phyloP scores from a whole-genome alignment of 2,797 vertebrate genomes.

The Carcharodon carcharias region DNA sequence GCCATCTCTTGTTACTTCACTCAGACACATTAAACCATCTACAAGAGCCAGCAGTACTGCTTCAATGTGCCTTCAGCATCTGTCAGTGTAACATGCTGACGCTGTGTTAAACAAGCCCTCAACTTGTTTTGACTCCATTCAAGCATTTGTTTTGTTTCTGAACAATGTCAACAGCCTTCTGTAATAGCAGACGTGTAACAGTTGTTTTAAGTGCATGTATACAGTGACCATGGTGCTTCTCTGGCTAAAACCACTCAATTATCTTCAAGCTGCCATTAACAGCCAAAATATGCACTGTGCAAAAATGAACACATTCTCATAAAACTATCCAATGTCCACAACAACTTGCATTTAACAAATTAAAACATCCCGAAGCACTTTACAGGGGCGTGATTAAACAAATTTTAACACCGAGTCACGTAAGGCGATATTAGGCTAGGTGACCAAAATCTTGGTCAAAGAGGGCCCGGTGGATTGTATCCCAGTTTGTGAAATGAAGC shows the following conservation, averaged over 20 bases:
- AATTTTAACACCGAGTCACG: background rate
- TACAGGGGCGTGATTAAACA: background rate
- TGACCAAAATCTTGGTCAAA: background rate
- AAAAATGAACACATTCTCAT: background rate
- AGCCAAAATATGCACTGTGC: background rate
- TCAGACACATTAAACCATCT: constrained; percentile 17
- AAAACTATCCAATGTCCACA: background rate
- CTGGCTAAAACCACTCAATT: background rate
- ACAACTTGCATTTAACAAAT: background rate
- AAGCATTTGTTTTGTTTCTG: background rate
- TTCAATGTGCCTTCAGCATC: constrained; percentile 16
- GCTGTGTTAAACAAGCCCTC: background rate
- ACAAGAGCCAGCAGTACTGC: background rate
- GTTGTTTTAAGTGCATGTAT: background rate
- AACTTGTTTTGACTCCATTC: background rate
- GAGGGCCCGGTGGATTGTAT: too few relatives aligned
- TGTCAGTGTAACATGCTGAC: background rate
- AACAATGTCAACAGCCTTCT: background rate
- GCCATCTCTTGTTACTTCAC: constrained; percentile 3
- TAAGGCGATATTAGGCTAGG: background rate
- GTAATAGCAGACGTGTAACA: background rate
- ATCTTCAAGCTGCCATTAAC: background rate
- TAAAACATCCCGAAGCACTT: background rate
- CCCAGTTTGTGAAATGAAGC: too few relatives aligned
- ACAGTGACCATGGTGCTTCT: background rate